These are phyloP conservation scores for Astropecten irregularis DNA, from an alignment of 53 echinoderm and acorn worm species.

Conservation along the genomic window DNA sequence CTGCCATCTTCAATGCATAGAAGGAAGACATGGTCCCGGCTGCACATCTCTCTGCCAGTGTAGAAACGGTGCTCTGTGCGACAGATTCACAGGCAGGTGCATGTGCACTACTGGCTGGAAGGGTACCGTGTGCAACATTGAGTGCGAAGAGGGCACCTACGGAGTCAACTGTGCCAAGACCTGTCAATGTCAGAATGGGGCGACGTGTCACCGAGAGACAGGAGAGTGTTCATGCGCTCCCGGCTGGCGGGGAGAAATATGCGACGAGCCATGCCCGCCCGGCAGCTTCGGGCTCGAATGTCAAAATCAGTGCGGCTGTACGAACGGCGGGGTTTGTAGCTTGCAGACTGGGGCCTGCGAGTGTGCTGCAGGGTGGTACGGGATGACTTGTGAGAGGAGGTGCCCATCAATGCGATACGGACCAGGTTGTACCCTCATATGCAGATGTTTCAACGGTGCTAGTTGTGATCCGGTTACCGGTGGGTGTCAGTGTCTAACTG, in stretches of 20 bases:
- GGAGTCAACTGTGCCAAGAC: slow-evolving; percentile 47
- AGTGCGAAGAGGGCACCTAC: slow-evolving; percentile 52
- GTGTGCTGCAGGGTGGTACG: slow-evolving; percentile 68
- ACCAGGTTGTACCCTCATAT: slow-evolving; percentile 40
- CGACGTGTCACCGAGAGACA: slow-evolving; percentile 57
- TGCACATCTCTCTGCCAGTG: slow-evolving; percentile 58
- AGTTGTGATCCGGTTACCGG: slow-evolving; percentile 56
- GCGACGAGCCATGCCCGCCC: slow-evolving; percentile 44
- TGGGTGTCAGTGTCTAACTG: slow-evolving; percentile 57
- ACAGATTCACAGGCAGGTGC: slow-evolving; percentile 64
- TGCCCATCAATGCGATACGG: slow-evolving; percentile 56
- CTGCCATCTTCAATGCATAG: slow-evolving; percentile 30
- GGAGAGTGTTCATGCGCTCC: slow-evolving; percentile 63
- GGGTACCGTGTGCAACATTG: slow-evolving; percentile 46
- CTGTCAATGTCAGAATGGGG: slow-evolving; percentile 65
- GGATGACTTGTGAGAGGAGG: slow-evolving; percentile 37
- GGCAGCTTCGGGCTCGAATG: slow-evolving; percentile 59
- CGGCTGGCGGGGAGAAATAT: slow-evolving; percentile 64
- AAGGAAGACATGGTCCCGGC: slow-evolving; percentile 46
- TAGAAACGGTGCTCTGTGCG: slow-evolving; percentile 41
- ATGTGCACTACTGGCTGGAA: slow-evolving; percentile 68
- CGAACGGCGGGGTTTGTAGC: slow-evolving; percentile 52
- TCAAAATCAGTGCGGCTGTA: slow-evolving; percentile 33
- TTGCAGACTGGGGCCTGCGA: slow-evolving; percentile 54
- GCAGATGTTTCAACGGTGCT: slow-evolving; percentile 64